Evolutionary conservation across 2,888 invertebrate species (phyloP).

Genomic region (Polietes domitor): DNA sequence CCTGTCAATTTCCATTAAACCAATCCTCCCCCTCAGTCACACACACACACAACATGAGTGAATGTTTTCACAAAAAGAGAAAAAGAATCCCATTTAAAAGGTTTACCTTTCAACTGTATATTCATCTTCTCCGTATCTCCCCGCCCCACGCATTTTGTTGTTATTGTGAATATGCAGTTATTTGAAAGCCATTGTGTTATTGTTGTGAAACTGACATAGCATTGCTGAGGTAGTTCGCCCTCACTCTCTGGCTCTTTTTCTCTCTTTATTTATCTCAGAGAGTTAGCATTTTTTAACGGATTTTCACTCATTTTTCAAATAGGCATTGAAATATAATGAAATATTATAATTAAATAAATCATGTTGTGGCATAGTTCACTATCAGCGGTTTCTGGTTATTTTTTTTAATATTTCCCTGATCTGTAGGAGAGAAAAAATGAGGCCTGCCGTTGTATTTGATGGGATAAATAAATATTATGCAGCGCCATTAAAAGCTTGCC

Average conservation of each 20-base stretch:
- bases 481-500: not conserved
- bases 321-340: not conserved
- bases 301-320: not conserved
- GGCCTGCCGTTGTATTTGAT: not conserved
- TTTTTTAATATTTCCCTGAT: not conserved
- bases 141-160: too few relatives aligned
- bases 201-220: not conserved
- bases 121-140: not conserved
- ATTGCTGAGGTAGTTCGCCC: not conserved
- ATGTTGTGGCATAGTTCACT: constrained; percentile 19
- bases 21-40: not conserved
- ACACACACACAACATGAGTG: not conserved
- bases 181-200: not conserved
- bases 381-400: not conserved
- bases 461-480: not conserved
- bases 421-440: too few relatives aligned
- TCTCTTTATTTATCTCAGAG: too few relatives aligned
- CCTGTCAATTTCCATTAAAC: constrained; percentile 56
- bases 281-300: not conserved
- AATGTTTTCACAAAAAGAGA: not conserved
- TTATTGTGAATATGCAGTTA: not conserved
- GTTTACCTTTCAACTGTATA: not conserved
- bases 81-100: not conserved
- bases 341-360: constrained; percentile 31
- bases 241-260: too few relatives aligned